phyloP scores from a whole-genome alignment of 2,113 vertebrate genomes.

The Dermatemys mawii region DNA sequence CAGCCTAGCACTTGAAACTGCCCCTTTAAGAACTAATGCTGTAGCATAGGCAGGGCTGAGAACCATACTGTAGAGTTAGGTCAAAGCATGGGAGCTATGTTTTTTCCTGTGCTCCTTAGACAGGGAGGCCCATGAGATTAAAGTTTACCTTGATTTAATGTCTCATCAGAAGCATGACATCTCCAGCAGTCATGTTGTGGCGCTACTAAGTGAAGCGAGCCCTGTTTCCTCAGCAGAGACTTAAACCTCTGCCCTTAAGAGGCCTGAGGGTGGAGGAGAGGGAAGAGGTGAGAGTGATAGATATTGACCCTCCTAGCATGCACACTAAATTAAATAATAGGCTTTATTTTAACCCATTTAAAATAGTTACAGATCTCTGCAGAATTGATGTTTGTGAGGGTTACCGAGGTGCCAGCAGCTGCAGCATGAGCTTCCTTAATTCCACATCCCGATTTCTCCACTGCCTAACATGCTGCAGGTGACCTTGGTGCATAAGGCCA shows the following conservation, averaged over 20 bases:
- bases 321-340: constrained; percentile 49
- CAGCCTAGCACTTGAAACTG: background rate
- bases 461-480: background rate
- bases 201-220: constrained; percentile 77
- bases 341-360: constrained; percentile 64
- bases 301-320: constrained; percentile 61
- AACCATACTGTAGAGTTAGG: background rate
- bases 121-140: constrained; percentile 58
- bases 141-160: constrained; percentile 82
- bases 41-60: background rate
- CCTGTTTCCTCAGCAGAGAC: constrained; percentile 69
- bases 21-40: background rate
- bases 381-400: constrained; percentile 29
- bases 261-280: constrained; percentile 52
- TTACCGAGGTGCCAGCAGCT: constrained; percentile 18
- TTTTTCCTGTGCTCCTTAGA: constrained; percentile 41
- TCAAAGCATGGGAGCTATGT: constrained; percentile 35
- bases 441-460: background rate
- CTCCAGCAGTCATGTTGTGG: constrained; percentile 39
- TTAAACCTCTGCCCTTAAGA: constrained; percentile 74
- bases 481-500: constrained; percentile 59
- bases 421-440: background rate
- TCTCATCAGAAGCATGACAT: constrained; percentile 76
- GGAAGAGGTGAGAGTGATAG: constrained; percentile 51
- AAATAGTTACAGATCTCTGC: constrained; percentile 13